Evolutionary conservation across 2,888 invertebrate genomes (phyloP), one percentile per base, ranked within the genome.

Genomic region (Octodonta nipae): DNA sequence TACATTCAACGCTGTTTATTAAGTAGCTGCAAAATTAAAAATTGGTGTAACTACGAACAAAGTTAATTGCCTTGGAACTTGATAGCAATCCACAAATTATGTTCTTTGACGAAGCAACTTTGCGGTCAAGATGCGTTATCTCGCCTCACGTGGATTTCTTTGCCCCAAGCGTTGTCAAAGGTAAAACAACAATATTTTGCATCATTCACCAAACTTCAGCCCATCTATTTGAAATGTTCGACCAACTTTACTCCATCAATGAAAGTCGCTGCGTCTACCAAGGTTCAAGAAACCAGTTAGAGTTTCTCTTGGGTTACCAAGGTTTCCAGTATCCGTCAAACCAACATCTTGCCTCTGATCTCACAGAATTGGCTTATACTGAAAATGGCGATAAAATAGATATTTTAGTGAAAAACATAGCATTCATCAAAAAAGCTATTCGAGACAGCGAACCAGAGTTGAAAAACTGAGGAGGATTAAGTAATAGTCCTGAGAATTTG

Each of bases 191-290:
- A 0, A 88, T 93, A 46, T 87, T 93, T 46, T 93, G 92, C 56
- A 93, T 92, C 14, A 88, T 89, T 35, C 93, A 93, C 64, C 93
- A 93, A 59, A 93, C 93, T 0, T 91, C 89, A n/a, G 92, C 93
- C 12, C 76, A 92, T 49, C 66, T 93, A 41, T 92, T 93, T 52
- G 92, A 93, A 63, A 92, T 89, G 86, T 93, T 93, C 55, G 92
- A 93, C 56, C 82, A 92, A 60, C 66, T 95, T 43, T 93, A 92
- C 60, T 89, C 92, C 3, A 61, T 95, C 42, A 85, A 92, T 10
- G 89, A 91, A 47, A 93, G 93, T 0, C 85, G 89, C 58, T 93
- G 92, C 57, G 86, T 93, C 8, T 95, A 93, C 60, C 85, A 89
- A 54, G 92, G 93, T 32, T 82, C 81, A 37, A 86, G 89, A 0